Evolutionary conservation across 2,888 invertebrate species (phyloP), one percentile per base, ranked within the genome.

Genomic region (Tetragnatha montana): DNA sequence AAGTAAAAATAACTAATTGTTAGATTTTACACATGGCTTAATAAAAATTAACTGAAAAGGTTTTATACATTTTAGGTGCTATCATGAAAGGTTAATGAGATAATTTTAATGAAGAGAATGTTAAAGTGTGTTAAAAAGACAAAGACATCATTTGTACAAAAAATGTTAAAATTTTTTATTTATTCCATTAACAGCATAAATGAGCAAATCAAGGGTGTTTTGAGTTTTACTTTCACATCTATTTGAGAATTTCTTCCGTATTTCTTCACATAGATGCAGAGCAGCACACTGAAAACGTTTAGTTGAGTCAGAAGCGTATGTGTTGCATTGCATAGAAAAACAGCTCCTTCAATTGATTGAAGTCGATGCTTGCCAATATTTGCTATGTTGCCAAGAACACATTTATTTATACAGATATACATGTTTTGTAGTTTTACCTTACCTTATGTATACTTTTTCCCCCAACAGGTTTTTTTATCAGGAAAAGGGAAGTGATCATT

Each of bases 111-210:
- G 68, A 14, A 68, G 68, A 68, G 68, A 60, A 60, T 60, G 60
- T 60, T 12, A 60, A 17, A 2, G 35, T 8, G 60, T 60, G 60
- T 12, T 10, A 6, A 60, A 8, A 10, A 60, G 17, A 60, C 4
- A 4, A 60, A 10, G 12, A 60, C 81, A 83, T 7, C 73, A 51
- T 19, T 10, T 80, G 10, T 90, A 87, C 79, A 90, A 90, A 90
- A 90, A 87, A 76, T 90, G 90, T 90, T 90, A 90, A 90, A 90
- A 90, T 90, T 86, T 35, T 90, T 90, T 90, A 90, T 87, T 90
- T 90, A 68, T 74, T 85, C 78, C 82, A 81, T 75, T 87, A 90
- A 90, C 90, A 90, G 90, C 87, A 69, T 87, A 87, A 90, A 90
- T 90, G 90, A 90, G 90, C 90, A 90, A 90, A 90, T 90, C 79